Evolutionary conservation across 2,797 vertebrate genomes (phyloP).

Genomic region (Epinephelus awoara): DNA sequence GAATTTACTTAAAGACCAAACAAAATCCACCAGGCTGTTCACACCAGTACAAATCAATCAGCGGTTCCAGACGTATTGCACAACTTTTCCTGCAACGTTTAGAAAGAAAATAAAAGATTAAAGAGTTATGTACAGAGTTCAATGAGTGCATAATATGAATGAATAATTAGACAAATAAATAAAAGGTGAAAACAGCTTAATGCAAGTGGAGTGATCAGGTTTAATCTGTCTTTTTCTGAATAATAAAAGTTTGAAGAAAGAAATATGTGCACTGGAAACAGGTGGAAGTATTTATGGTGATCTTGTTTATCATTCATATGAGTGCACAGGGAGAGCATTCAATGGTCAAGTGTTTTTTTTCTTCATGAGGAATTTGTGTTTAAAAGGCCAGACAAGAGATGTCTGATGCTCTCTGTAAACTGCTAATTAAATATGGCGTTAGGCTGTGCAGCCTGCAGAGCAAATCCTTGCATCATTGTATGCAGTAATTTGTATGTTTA

Average conservation of each 20-base stretch:
- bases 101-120: conserved; percentile 7
- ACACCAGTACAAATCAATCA: neutral
- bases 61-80: too few relatives aligned
- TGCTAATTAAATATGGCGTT: neutral
- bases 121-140: neutral
- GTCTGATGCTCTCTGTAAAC: neutral
- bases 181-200: too few relatives aligned
- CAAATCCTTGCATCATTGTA: neutral
- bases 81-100: neutral
- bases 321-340: neutral
- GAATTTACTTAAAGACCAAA: conserved; percentile 21
- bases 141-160: too few relatives aligned
- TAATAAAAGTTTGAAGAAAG: neutral
- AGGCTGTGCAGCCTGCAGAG: neutral
- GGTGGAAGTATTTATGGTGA: neutral
- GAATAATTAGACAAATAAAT: too few relatives aligned
- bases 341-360: neutral
- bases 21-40: conserved; percentile 4
- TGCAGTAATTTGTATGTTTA: conserved; percentile 20
- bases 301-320: neutral
- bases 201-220: neutral
- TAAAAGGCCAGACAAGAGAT: neutral
- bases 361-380: too few relatives aligned
- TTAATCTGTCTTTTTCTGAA: neutral
- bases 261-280: neutral